Evolutionary conservation across 1,140 invertebrate species (phyloP), one percentile per base, ranked within the genome.

Genomic region (Dolichoris vasculosae): DNA sequence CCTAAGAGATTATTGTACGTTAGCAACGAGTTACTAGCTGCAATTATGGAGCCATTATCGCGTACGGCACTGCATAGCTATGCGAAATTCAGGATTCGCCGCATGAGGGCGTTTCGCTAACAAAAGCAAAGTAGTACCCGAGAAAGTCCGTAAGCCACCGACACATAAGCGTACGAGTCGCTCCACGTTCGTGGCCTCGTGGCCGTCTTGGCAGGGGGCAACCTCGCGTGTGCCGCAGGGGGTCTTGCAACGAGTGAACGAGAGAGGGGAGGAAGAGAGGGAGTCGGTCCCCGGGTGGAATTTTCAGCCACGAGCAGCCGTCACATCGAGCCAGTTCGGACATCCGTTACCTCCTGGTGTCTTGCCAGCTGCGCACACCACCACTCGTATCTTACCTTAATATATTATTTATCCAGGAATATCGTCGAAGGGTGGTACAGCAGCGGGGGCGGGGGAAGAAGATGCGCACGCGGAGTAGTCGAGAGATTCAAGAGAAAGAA

Each of bases 341-440:
- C 92, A 93, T 93, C 92, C 90, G 92, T 93, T 93, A 93, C 92
- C 92, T 93, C 92, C 92, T 90, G 92, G 91, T 91, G 92, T 90
- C 89, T 90, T 90, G 90, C 91, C 91, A 92, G 89, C 91, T 90
- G 88, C 88, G 55, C 51, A 88, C 85, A 88, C 87, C 89, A 89
- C 90, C 89, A 90, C 91, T 91, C 89, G 89, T 91, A 91, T 91
- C 90, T 92, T 91, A 92, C 91, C 92, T 91, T 93, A 92, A 92
- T 93, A 93, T 93, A 92, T 93, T 93, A 93, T 93, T 92, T 92
- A 93, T 89, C 90, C 90, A 86, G 88, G 83, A 87, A 81, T 87
- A 75, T 83, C 0, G 0, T 9, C 15, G 43, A 67, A 63, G 43
- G 73, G 13, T 46, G 43, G 26, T 11, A 32, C 63, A 17, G 15